Evolutionary conservation across 2,797 vertebrate species (phyloP).

Genomic region (Vultur gryphus): DNA sequence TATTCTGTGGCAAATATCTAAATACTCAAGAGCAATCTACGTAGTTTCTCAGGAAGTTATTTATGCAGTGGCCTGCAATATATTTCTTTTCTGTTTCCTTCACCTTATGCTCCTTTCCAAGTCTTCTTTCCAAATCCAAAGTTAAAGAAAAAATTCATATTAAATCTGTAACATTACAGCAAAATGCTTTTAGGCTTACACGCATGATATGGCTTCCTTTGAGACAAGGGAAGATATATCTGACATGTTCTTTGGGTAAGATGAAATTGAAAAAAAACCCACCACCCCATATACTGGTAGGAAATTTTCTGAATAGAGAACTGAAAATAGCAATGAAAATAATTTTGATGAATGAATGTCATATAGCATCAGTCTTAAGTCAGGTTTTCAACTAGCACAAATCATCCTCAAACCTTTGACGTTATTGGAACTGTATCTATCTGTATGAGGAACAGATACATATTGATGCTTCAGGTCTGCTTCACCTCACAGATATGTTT

Average conservation of each 20-base stretch:
- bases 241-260: background rate
- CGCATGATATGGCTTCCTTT: background rate
- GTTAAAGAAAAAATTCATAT: background rate
- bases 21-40: background rate
- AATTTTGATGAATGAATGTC: background rate
- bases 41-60: background rate
- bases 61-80: background rate
- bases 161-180: background rate
- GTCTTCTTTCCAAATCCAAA: background rate
- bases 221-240: background rate
- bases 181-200: background rate
- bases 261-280: background rate
- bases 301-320: background rate
- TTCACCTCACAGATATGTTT: background rate
- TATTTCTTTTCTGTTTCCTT: background rate
- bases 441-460: background rate
- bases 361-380: background rate
- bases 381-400: background rate
- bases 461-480: background rate
- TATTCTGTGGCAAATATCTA: background rate
- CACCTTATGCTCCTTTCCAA: background rate
- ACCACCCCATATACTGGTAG: background rate
- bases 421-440: background rate
- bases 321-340: background rate
- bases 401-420: background rate